Evolutionary conservation across 2,888 invertebrate genomes (phyloP), one percentile per base, ranked within the genome.

Genomic region (Ophion obscuratus): DNA sequence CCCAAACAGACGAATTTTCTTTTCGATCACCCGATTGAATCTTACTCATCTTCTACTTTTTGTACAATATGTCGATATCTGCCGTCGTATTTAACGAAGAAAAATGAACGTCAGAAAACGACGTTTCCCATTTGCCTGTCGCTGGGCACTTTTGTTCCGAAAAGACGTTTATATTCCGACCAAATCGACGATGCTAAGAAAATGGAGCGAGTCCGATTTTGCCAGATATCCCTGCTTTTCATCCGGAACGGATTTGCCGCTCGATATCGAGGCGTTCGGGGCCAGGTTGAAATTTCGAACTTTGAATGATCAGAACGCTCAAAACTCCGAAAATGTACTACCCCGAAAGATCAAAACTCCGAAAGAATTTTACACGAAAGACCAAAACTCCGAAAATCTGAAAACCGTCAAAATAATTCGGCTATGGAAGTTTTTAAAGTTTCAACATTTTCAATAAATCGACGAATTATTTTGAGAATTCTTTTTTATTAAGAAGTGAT

Each of bases 191-290:
- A 84, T 75, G 68, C 40, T 70, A 31, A 47, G 59, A 70, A 80
- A 74, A 75, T 75, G 64, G 81, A 76, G 81, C 71, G 84, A 81
- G n/a, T 64, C 76, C 36, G 84, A 84, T 44, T 81, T 84, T 11
- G 31, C 77, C 36, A 64, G 81, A 84, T 84, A 77, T 61, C 81
- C 80, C 0, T 44, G 40, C 47, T 64, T 81, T 24, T 47, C 59
- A 3, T 73, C 73, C 2, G 67, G 20, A 11, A 71, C 61, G 7
- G 71, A 84, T 61, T 84, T 61, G 66, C 10, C 31, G 40, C 20
- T 70, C 44, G 66, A 80, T 71, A 6, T 75, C 20, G 14, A 47
- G 7, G 20, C 44, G 61, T 40, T 62, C 53, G 40, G 14, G 9
- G 78, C 71, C 5, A 78, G 79, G 75, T 78, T 24, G 24, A 24